These are phyloP conservation scores for Sphaerodactylus townsendi DNA, from an alignment of 2,113 vertebrate genomes.

Conservation along the genomic window DNA sequence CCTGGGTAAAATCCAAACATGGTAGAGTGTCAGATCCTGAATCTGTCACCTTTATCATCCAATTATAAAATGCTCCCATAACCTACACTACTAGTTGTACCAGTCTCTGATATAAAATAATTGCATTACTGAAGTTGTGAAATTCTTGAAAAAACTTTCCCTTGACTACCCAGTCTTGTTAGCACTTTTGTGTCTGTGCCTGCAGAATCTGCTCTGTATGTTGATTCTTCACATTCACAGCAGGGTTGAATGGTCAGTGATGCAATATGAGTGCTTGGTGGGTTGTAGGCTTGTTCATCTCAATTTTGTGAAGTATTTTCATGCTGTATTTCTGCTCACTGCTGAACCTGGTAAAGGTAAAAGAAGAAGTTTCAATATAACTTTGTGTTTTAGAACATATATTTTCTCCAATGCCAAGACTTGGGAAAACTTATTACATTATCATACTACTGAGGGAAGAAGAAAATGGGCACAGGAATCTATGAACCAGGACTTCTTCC, in stretches of 20 bases:
- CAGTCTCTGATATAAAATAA: not conserved
- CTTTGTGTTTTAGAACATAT: not conserved
- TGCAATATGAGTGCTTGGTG: not conserved
- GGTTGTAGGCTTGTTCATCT: not conserved
- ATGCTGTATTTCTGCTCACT: not conserved
- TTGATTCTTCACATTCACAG: slow-evolving; percentile 56
- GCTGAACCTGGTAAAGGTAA: not conserved
- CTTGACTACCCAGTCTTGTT: slow-evolving; percentile 48
- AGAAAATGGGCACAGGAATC: not conserved
- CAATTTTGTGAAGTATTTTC: not conserved
- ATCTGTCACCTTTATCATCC: not conserved
- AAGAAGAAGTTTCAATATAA: not conserved
- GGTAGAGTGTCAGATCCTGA: not conserved
- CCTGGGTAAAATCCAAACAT: too few relatives aligned
- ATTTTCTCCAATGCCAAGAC: slow-evolving; percentile 26
- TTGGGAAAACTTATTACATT: slow-evolving; percentile 19
- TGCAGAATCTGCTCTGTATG: slow-evolving; percentile 43
- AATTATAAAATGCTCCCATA: not conserved
- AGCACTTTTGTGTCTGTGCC: slow-evolving; percentile 36
- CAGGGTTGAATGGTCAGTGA: slow-evolving; percentile 36
- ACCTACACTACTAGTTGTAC: not conserved
- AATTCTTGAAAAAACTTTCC: not conserved
- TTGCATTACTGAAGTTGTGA: not conserved
- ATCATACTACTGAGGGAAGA: slow-evolving; percentile 8
- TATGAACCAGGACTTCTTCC: too few relatives aligned